A percentile compares a stretch with the other conserved stretches of the same genome.
Conservation (phyloP, 2,113 vertebrate genomes). For the Morone chrysops region DNA sequence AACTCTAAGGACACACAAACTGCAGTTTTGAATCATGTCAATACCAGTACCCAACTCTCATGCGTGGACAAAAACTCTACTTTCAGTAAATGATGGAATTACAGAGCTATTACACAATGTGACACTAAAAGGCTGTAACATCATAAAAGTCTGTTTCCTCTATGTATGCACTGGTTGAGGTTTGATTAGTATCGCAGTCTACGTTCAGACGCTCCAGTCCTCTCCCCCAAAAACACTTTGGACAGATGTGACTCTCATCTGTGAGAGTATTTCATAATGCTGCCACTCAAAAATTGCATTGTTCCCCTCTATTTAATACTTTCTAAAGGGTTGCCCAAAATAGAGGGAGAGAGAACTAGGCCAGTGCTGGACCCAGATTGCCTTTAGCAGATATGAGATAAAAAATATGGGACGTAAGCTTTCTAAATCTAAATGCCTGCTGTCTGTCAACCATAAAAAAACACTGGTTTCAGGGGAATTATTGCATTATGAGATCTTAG, state of each 20-base stretch:
- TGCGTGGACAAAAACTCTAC: background rate
- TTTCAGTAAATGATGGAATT: constrained; percentile 1
- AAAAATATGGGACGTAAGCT: constrained; percentile 61
- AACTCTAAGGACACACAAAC: constrained; percentile 17
- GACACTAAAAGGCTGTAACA: constrained; percentile 21
- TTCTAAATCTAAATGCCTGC: constrained; percentile 62
- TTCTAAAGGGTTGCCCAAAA: constrained; percentile 68
- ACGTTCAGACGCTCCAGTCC: constrained; percentile 23
- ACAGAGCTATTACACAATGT: constrained; percentile 10
- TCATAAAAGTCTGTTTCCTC: constrained; percentile 25
- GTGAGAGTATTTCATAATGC: constrained; percentile 61
- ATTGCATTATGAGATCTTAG: constrained; percentile 60
- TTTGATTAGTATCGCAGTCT: constrained; percentile 35
- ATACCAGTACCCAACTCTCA: background rate
- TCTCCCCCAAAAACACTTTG: constrained; percentile 38
- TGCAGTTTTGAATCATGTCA: constrained; percentile 4
- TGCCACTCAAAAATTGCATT: constrained; percentile 57
- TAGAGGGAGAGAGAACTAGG: constrained; percentile 72
- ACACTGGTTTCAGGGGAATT: constrained; percentile 64
- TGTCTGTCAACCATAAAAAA: constrained; percentile 60
- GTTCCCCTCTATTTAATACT: constrained; percentile 61
- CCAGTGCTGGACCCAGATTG: constrained; percentile 62
- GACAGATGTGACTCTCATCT: constrained; percentile 68
- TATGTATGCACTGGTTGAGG: background rate
- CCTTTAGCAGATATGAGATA: constrained; percentile 64